Percentiles rank a stretch among this genome's conserved stretches.
These are phyloP conservation scores for Passerina amoena DNA, from an alignment of 2,113 vertebrate genomes.

Conservation along the genomic window DNA sequence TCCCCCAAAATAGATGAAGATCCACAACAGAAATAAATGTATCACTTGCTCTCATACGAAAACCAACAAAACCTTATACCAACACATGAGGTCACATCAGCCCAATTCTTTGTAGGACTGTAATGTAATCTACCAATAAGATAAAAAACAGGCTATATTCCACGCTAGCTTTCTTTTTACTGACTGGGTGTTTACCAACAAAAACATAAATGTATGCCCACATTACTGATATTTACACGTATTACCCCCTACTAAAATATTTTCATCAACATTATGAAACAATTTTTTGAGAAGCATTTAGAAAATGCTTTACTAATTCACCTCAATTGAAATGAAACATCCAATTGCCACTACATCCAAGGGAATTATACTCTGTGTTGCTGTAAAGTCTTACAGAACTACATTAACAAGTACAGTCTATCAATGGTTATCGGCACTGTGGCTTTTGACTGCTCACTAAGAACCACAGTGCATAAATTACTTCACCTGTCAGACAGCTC, in stretches of 20 bases:
- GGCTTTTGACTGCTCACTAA: conserved; percentile 57
- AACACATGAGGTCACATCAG: background rate
- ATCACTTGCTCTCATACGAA: background rate
- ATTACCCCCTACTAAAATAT: conserved; percentile 14
- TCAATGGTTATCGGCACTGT: conserved; percentile 54
- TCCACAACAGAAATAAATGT: background rate
- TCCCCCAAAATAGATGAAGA: background rate
- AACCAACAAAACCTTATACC: background rate
- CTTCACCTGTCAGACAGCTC: conserved; percentile 47
- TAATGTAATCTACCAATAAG: background rate
- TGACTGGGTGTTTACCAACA: background rate
- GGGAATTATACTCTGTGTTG: conserved; percentile 9
- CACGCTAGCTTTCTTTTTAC: background rate
- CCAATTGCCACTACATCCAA: conserved; percentile 36
- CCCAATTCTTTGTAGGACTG: background rate
- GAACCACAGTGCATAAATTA: conserved; percentile 54
- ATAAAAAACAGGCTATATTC: background rate
- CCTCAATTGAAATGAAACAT: conserved; percentile 38
- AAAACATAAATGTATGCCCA: background rate
- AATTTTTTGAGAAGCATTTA: conserved; percentile 22
- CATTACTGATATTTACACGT: background rate
- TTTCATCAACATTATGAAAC: conserved; percentile 36
- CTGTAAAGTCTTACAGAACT: conserved; percentile 22
- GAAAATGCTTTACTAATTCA: conserved; percentile 41
- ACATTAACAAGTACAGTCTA: conserved; percentile 50